Evolutionary conservation across 2,797 vertebrate species (phyloP).

Genomic region (Liparis tanakae): DNA sequence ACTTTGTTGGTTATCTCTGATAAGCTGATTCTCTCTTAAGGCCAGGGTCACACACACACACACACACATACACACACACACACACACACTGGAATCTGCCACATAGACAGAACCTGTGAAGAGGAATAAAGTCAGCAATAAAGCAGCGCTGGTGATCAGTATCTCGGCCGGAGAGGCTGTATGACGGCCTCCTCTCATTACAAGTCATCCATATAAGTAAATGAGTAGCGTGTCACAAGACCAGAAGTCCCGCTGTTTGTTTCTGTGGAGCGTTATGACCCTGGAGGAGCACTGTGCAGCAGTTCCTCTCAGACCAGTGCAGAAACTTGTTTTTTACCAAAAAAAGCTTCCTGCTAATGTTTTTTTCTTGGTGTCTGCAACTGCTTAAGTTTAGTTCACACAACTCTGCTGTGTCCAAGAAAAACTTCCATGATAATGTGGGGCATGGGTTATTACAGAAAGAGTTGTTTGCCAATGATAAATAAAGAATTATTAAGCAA

Average conservation of each 20-base stretch:
- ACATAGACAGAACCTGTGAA: conserved; percentile 44
- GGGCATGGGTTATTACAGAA: too few relatives aligned
- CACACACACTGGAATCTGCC: conserved; percentile 45
- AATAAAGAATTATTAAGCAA: background rate
- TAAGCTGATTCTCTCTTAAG: conserved; percentile 40
- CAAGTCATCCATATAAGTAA: conserved; percentile 67
- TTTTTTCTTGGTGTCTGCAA: conserved; percentile 17
- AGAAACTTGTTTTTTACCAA: conserved; percentile 28
- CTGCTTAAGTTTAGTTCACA: background rate
- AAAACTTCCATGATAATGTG: background rate
- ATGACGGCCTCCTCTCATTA: conserved; percentile 44
- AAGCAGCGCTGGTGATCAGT: conserved; percentile 64
- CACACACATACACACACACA: conserved; percentile 27
- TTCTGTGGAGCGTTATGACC: conserved; percentile 51
- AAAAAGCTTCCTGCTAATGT: conserved; percentile 1
- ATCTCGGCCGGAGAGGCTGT: conserved; percentile 27
- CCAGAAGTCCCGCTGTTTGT: conserved; percentile 44
- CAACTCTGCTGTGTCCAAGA: background rate
- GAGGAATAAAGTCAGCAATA: conserved; percentile 60
- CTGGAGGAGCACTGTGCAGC: conserved; percentile 54
- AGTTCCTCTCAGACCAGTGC: conserved; percentile 30
- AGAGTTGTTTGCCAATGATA: background rate
- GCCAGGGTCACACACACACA: conserved; percentile 31
- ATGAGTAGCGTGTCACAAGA: conserved; percentile 76
- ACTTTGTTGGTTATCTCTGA: conserved; percentile 40